Base-by-base conservation (phyloP, 1,140 invertebrate genomes). In the Myzus persicae region DNA sequence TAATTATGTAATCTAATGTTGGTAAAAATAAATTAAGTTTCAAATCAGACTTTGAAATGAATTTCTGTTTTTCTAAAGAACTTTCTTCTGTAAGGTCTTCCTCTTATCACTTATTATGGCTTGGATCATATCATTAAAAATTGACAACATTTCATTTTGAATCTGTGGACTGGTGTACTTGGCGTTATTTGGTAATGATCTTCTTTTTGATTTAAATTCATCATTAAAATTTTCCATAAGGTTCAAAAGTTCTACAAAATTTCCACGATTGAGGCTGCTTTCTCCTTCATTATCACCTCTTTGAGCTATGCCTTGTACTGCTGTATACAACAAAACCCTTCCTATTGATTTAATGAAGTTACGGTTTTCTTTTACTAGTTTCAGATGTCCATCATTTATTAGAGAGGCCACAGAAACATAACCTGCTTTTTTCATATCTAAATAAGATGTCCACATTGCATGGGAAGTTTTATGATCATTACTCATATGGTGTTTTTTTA, bases 271-370 rank as follows among this genome's bases (percentile, higher is more conserved):
- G 51, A 54, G 51, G 51, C 51, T 54, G 51, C 24, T 54, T 54
- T 54, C 51, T 59, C 26, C 44, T 89, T 93, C 93, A 93, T 89
- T 46, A 31, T 89, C 42, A 54, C 40, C 93, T 89, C 54, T 87
- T 38, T 67, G 54, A 59, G 93, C 51, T 90, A 93, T 89, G n/a
- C 93, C 93, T 93, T 89, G 85, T 46, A 88, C 22, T 44, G 54
- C 93, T 54, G 84, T 89, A 40, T 48, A 59, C 36, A 92, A 82
- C 40, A 92, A 92, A 92, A 48, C 46, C 22, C 54, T 46, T 48
- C 54, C 54, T 24, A 82, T 59, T 31, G 36, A 31, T 2, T 76
- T 46, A 38, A 82, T 26, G 24, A 54, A 26, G 20, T 42, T 48
- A 40, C 38, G 67, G 40, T 82, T 92, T 46, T 92, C 59, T 54